These are phyloP conservation scores for Mergus octosetaceus DNA, from an alignment of 2,797 vertebrate species.

Conservation along the genomic window DNA sequence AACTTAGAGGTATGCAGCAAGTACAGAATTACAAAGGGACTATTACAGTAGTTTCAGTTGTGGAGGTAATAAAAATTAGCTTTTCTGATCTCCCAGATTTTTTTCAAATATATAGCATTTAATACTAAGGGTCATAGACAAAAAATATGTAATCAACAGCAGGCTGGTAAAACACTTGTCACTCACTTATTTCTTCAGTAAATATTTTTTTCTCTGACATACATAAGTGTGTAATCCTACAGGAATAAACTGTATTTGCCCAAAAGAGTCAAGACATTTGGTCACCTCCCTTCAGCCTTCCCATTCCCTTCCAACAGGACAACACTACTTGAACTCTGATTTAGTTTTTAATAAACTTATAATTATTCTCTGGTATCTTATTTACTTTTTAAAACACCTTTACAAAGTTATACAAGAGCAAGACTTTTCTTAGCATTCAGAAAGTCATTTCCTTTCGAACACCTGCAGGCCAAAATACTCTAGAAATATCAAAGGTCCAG, in stretches of 20 bases:
- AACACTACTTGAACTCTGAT: neutral
- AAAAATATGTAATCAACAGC: neutral
- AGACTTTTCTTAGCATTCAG: neutral
- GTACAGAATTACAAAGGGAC: neutral
- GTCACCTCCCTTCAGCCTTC: neutral
- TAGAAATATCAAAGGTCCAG: neutral
- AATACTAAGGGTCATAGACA: neutral
- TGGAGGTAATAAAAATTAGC: neutral
- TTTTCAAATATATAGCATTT: neutral
- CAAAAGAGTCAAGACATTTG: neutral
- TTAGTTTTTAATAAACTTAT: neutral
- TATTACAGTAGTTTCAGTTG: neutral
- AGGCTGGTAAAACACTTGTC: neutral
- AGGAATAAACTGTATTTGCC: neutral
- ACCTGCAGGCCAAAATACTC: neutral
- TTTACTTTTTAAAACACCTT: neutral
- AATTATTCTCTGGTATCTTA: neutral
- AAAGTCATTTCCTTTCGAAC: neutral
- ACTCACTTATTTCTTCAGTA: neutral
- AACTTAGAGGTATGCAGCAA: neutral
- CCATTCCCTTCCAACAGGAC: neutral
- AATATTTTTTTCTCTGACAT: neutral
- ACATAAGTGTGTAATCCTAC: neutral
- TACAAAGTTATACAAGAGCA: neutral
- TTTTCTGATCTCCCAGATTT: neutral